These are phyloP conservation scores for Tamias sibiricus DNA, from an alignment of 2,113 vertebrate genomes.

Conservation along the genomic window DNA sequence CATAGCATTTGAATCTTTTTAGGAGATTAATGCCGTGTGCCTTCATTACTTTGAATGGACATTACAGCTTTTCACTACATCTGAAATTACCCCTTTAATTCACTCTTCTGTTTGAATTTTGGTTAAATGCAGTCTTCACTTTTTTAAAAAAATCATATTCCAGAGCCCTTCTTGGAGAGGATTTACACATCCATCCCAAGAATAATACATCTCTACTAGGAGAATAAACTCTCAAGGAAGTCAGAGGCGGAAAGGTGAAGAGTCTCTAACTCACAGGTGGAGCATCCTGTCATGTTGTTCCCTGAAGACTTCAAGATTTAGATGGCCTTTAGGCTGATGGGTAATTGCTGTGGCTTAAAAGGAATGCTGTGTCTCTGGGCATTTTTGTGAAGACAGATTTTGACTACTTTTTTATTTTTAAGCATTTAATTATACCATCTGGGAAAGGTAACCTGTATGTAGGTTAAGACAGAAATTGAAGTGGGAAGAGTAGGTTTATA, in stretches of 20 bases:
- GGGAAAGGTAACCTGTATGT: conserved; percentile 59
- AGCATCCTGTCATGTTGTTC: conserved; percentile 56
- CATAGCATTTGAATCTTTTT: conserved; percentile 82
- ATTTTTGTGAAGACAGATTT: conserved; percentile 69
- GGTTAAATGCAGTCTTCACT: conserved; percentile 72
- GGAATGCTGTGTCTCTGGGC: conserved; percentile 50
- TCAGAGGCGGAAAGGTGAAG: conserved; percentile 9
- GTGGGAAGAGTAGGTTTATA: conserved; percentile 50
- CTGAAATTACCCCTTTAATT: conserved; percentile 82
- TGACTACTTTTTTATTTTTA: conserved; percentile 65
- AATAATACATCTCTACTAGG: conserved; percentile 25
- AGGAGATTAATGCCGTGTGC: conserved; percentile 81
- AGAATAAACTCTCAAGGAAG: conserved; percentile 13
- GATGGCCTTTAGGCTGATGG: conserved; percentile 63
- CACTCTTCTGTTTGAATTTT: conserved; percentile 74
- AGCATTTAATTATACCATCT: conserved; percentile 71
- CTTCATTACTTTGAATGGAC: conserved; percentile 79
- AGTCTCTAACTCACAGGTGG: background rate
- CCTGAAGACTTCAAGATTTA: conserved; percentile 70
- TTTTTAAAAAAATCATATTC: conserved; percentile 72
- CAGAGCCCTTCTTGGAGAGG: conserved; percentile 63
- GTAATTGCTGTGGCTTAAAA: conserved; percentile 71
- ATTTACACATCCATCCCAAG: conserved; percentile 43
- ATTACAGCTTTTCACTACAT: conserved; percentile 79
- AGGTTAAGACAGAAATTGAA: conserved; percentile 55